A percentile compares a stretch with the other conserved stretches of the same genome.
Conservation (phyloP, 2,797 vertebrate genomes). For the Clarias pachynema region DNA sequence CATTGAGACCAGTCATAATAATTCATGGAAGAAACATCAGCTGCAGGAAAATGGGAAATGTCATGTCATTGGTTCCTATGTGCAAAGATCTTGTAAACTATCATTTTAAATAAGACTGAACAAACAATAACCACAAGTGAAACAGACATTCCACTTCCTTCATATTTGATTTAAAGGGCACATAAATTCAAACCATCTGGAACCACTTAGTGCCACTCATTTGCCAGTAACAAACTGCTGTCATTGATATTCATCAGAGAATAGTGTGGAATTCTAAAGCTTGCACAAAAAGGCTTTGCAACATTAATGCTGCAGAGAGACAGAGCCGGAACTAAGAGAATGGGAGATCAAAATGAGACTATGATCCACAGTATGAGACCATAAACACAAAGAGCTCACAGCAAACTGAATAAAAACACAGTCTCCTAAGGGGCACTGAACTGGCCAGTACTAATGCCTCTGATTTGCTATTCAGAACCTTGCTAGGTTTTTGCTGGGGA, state of each 20-base stretch:
- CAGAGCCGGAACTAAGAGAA: conserved; percentile 27
- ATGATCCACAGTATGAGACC: conserved; percentile 23
- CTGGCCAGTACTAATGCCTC: conserved; percentile 19
- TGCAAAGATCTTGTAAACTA: neutral
- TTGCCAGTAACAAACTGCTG: conserved; percentile 4
- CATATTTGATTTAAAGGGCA: conserved; percentile 1
- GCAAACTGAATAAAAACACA: conserved; percentile 34
- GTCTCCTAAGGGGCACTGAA: conserved; percentile 22
- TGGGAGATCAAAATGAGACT: conserved; percentile 10
- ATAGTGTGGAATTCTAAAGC: neutral
- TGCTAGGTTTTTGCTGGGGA: neutral
- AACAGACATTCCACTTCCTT: conserved; percentile 3
- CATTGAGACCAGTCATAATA: neutral
- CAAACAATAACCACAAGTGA: neutral
- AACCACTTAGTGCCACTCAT: conserved; percentile 19
- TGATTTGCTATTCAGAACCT: conserved; percentile 36
- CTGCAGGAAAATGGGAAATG: neutral
- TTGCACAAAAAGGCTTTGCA: conserved; percentile 9
- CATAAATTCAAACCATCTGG: conserved; percentile 17
- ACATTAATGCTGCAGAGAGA: conserved; percentile 6
- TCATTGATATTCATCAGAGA: conserved; percentile 21
- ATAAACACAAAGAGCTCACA: conserved; percentile 22
- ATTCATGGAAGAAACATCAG: neutral
- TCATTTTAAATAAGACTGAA: neutral
- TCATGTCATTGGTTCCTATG: too few relatives aligned